Base-by-base conservation (phyloP, 2,113 vertebrate species). In the Sapayoa aenigma region DNA sequence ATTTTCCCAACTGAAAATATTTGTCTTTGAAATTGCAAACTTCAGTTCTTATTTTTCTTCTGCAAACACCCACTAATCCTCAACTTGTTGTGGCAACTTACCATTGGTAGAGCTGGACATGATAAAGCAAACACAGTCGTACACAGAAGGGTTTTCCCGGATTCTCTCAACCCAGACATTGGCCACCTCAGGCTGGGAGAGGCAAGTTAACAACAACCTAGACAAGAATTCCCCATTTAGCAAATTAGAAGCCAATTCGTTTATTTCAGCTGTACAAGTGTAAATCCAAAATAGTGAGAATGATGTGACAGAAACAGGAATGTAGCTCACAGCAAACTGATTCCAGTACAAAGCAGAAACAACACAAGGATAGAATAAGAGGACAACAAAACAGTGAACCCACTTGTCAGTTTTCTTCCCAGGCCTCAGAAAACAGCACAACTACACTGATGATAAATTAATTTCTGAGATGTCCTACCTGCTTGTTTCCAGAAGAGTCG, bases 61-160 rank as follows among this genome's bases (percentile, higher is more conserved):
- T 60, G n/a, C 76, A 35, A 71, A 77, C 31, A 76, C 9, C 6
- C 35, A 66, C 11, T 14, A 37, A 76, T 65, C 66, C 60, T 46
- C 72, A 55, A 30, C 56, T 55, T 83, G n/a, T 46, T 76, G 24
- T 49, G 65, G 42, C 55, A 78, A 84, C 96, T 94, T 97, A 99
- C 99, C 98, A 67, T 99, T 99, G 67, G 99, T 99, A 65, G 99
- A 99, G 95, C 99, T 99, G 96, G 97, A 98, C 99, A 99, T 99
- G 97, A 99, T 99, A 97, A 99, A 99, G 89, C 99, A 99, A 41
- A 99, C 96, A 87, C 97, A 99, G 91, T 98, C 95, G 53, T 96
- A 97, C 50, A 99, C 97, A 4, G 98, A 98, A 4, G 92, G 96
- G 68, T 98, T 97, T 78, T 98, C 98, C 71, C 90, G 97, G 95